A percentile compares a stretch with the other conserved stretches of the same genome.
phyloP scores from a whole-genome alignment of 2,797 vertebrate genomes.

The Oreonectes daqikongensis region DNA sequence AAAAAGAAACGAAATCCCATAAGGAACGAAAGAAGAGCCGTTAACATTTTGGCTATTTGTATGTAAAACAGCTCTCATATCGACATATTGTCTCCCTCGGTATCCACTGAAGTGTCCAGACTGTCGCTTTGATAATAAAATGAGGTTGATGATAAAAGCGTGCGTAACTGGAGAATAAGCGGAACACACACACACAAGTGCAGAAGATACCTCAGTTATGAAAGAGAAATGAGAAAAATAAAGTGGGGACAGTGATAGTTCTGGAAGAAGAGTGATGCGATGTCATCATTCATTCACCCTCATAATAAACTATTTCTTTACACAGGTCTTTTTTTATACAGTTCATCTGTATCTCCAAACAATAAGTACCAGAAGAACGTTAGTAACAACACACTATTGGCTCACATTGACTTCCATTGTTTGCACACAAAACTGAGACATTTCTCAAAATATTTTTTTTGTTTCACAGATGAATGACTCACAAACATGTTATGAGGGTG shows the following conservation, averaged over 20 bases:
- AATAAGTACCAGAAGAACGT: no score
- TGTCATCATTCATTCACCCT: no score
- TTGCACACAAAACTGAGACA: no score
- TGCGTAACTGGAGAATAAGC: conserved; percentile 19
- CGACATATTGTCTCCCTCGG: conserved; percentile 18
- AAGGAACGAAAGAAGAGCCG: conserved; percentile 36
- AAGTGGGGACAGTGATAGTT: no score
- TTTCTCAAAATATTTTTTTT: not conserved
- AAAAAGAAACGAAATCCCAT: conserved; percentile 19
- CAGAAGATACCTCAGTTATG: not conserved
- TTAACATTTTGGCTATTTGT: conserved; percentile 51
- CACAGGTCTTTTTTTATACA: no score
- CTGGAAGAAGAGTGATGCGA: no score
- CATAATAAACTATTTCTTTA: no score
- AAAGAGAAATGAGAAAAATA: not conserved
- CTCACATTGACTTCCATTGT: no score
- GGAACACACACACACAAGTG: not conserved
- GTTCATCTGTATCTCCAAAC: no score
- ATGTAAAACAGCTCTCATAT: conserved; percentile 54
- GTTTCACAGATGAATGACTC: not conserved
- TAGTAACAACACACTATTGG: no score
- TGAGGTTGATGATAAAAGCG: conserved; percentile 37
- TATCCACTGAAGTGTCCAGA: conserved; percentile 8
- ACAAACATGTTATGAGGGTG: no score
- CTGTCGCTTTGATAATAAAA: no score